Evolutionary conservation across 2,888 invertebrate genomes (phyloP).

Genomic region (Drosophila nr. medialis): DNA sequence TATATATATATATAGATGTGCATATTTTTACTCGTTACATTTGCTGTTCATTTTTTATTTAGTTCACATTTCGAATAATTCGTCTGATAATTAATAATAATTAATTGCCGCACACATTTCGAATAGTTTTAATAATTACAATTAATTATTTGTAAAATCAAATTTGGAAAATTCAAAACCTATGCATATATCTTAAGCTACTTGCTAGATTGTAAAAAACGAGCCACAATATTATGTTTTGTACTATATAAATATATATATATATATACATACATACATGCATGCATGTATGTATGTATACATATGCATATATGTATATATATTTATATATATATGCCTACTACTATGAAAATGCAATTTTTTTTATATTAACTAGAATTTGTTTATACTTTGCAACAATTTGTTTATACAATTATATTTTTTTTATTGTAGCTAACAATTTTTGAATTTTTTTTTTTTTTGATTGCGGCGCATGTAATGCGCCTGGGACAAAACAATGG

Average conservation of each 20-base stretch:
- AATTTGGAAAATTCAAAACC: slow-evolving; percentile 10
- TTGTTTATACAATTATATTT: slow-evolving; percentile 16
- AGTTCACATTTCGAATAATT: not conserved
- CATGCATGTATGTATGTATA: slow-evolving; percentile 6
- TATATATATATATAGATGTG: not conserved
- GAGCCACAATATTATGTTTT: slow-evolving; percentile 39
- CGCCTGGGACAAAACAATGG: slow-evolving; percentile 38
- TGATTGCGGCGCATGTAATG: slow-evolving; percentile 67
- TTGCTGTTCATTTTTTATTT: not conserved
- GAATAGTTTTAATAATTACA: slow-evolving; percentile 14
- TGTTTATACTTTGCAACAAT: slow-evolving; percentile 34
- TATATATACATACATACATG: not conserved
- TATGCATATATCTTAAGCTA: slow-evolving; percentile 46
- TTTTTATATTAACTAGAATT: slow-evolving; percentile 26
- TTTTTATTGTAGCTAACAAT: slow-evolving; percentile 31
- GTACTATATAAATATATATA: slow-evolving; percentile 49
- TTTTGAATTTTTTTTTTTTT: slow-evolving; percentile 28
- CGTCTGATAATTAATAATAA: not conserved
- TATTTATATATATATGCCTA: not conserved
- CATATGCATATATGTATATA: slow-evolving; percentile 4
- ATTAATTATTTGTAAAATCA: slow-evolving; percentile 23
- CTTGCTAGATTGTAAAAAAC: slow-evolving; percentile 53
- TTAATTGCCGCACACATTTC: slow-evolving; percentile 31
- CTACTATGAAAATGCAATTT: slow-evolving; percentile 21
- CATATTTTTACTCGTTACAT: not conserved